phyloP scores from a whole-genome alignment of 1,140 invertebrate genomes.

The Sinella curviseta region DNA sequence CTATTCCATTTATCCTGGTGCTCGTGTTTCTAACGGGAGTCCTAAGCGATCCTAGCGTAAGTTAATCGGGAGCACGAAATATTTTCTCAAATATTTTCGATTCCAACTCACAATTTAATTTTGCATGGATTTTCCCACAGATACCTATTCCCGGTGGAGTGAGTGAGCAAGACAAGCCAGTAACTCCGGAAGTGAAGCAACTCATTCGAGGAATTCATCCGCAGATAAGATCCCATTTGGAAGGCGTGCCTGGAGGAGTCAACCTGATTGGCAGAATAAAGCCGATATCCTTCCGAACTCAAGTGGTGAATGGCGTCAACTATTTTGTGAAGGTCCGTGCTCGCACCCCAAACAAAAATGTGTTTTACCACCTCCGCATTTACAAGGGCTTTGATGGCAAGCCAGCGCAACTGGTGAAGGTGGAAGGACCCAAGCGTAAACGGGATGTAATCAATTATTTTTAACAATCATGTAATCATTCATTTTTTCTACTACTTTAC shows the following conservation, averaged over 20 bases:
- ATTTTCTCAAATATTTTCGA: background rate
- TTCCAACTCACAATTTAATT: background rate
- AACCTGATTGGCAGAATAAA: background rate
- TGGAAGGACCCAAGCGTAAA: background rate
- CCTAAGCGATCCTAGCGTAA: background rate
- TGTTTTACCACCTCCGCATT: constrained; percentile 14
- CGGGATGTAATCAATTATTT: background rate
- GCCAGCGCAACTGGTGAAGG: background rate
- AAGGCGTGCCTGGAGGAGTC: background rate
- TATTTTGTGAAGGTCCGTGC: constrained; percentile 13
- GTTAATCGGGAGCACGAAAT: background rate
- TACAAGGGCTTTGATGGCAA: constrained; percentile 1
- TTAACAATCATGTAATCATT: background rate
- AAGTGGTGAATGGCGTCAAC: constrained; percentile 1
- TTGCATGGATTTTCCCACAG: background rate
- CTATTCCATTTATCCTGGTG: background rate
- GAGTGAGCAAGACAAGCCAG: background rate
- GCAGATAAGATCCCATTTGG: background rate
- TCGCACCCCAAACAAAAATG: background rate
- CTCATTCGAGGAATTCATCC: background rate
- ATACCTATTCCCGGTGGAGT: background rate
- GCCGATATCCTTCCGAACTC: constrained; percentile 9
- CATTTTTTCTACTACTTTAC: background rate
- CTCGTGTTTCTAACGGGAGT: no score
- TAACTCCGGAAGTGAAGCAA: background rate